These are phyloP conservation scores for Achroia grisella DNA, from an alignment of 1,140 invertebrate genomes.

Conservation along the genomic window DNA sequence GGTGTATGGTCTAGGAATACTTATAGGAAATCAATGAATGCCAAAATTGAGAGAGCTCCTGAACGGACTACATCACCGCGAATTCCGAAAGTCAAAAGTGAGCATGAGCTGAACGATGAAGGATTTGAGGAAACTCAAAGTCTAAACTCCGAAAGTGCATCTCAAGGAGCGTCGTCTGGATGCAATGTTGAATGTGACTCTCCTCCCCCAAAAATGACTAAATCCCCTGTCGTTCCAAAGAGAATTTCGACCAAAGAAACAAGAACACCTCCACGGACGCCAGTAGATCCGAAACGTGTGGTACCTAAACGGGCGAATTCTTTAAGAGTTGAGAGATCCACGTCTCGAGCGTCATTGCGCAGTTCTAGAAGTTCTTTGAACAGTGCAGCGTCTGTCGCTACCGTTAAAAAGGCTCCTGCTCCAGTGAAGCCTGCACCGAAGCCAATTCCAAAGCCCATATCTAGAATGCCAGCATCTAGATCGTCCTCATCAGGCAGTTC, in stretches of 20 bases:
- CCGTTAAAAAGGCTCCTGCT: slow-evolving; percentile 78
- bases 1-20: slow-evolving; percentile 69
- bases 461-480: slow-evolving; percentile 78
- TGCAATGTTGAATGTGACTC: slow-evolving; percentile 80
- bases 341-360: slow-evolving; percentile 80
- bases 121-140: slow-evolving; percentile 92
- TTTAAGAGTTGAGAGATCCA: slow-evolving; percentile 56
- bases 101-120: slow-evolving; percentile 87
- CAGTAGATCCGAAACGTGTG: slow-evolving; percentile 43
- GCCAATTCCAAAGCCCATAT: slow-evolving; percentile 48
- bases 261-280: slow-evolving; percentile 50
- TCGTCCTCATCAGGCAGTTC: slow-evolving; percentile 84
- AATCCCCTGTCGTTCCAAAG: slow-evolving; percentile 54
- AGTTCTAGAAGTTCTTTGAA: slow-evolving; percentile 88
- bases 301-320: slow-evolving; percentile 50
- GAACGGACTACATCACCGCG: slow-evolving; percentile 52
- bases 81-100: slow-evolving; percentile 68
- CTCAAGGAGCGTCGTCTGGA: slow-evolving; percentile 84
- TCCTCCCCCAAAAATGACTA: slow-evolving; percentile 57
- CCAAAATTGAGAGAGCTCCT: slow-evolving; percentile 34
- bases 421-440: slow-evolving; percentile 46
- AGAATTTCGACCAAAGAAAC: slow-evolving; percentile 61
- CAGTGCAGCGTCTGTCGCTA: slow-evolving; percentile 86
- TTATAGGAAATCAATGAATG: slow-evolving; percentile 51
- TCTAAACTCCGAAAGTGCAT: slow-evolving; percentile 87